These are phyloP conservation scores for Oreochromis spilurus DNA, from an alignment of 2,113 vertebrate species.

Conservation along the genomic window DNA sequence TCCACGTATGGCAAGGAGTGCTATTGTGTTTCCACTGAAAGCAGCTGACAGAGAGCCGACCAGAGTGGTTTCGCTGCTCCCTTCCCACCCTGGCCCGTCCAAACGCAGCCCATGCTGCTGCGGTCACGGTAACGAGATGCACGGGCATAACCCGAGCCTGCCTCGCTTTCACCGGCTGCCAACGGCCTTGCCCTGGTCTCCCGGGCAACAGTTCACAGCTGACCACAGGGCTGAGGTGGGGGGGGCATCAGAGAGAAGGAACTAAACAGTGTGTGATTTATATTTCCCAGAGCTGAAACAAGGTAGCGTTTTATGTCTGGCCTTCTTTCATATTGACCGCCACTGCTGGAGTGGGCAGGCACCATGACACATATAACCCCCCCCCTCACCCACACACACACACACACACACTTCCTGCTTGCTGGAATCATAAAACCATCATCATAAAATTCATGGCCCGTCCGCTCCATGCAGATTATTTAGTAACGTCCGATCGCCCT, in stretches of 20 bases:
- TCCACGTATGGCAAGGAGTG: neutral
- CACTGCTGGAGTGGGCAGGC: constrained; percentile 17
- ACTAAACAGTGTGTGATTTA: constrained; percentile 67
- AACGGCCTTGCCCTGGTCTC: constrained; percentile 55
- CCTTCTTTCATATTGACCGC: constrained; percentile 51
- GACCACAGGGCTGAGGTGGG: constrained; percentile 55
- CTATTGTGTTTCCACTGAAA: neutral
- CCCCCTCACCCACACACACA: neutral
- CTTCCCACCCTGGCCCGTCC: neutral
- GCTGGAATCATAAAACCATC: constrained; percentile 35
- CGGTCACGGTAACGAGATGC: constrained; percentile 58
- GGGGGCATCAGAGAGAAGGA: constrained; percentile 41
- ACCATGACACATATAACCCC: constrained; percentile 23
- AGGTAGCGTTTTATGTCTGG: constrained; percentile 56
- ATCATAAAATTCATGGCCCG: constrained; percentile 17
- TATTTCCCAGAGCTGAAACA: constrained; percentile 68
- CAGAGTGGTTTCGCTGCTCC: neutral
- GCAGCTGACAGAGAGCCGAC: neutral
- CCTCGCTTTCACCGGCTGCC: constrained; percentile 63
- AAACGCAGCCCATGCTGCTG: constrained; percentile 26
- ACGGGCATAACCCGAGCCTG: constrained; percentile 25
- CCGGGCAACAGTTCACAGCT: constrained; percentile 65
- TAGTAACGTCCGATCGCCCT: neutral
- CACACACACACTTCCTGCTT: constrained; percentile 33
- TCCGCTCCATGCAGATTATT: constrained; percentile 7